A percentile compares a stretch with the other conserved stretches of the same genome.
Conservation (phyloP, 2,113 vertebrate species). For the Pagrus major region DNA sequence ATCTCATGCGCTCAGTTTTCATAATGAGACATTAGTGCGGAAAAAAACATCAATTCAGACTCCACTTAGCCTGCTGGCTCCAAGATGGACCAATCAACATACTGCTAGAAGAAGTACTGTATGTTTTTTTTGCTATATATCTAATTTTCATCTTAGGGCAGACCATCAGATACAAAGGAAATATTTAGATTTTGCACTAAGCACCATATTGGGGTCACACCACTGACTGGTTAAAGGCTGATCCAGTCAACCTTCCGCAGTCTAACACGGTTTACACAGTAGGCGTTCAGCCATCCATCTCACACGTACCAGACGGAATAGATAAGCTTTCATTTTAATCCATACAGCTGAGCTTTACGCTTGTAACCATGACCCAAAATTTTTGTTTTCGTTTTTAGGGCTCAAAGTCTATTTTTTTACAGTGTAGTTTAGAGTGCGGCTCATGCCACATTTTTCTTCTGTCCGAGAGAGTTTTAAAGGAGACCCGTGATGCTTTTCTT, state of each 20-base stretch:
- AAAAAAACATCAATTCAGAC: conserved; percentile 29
- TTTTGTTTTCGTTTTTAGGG: neutral
- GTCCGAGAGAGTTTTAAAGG: no score
- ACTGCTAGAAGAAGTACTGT: neutral
- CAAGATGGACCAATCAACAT: neutral
- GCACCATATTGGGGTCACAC: neutral
- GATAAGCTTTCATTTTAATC: neutral
- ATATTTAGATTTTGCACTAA: neutral
- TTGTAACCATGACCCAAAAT: neutral
- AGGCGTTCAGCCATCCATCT: neutral
- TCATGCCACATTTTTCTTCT: no score
- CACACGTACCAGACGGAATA: neutral
- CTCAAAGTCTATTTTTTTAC: neutral
- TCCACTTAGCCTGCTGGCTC: neutral
- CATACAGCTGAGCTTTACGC: neutral
- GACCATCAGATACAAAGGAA: neutral
- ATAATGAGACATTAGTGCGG: conserved; percentile 32
- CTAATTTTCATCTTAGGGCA: neutral
- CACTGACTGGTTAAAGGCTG: neutral
- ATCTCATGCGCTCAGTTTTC: conserved; percentile 13
- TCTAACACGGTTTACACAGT: neutral
- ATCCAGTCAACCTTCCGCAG: neutral
- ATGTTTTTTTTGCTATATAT: neutral
- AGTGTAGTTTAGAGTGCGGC: no score
- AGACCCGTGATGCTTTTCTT: no score